Evolutionary conservation across 2,888 invertebrate genomes (phyloP).

Genomic region (Crossocerus cetratus): DNA sequence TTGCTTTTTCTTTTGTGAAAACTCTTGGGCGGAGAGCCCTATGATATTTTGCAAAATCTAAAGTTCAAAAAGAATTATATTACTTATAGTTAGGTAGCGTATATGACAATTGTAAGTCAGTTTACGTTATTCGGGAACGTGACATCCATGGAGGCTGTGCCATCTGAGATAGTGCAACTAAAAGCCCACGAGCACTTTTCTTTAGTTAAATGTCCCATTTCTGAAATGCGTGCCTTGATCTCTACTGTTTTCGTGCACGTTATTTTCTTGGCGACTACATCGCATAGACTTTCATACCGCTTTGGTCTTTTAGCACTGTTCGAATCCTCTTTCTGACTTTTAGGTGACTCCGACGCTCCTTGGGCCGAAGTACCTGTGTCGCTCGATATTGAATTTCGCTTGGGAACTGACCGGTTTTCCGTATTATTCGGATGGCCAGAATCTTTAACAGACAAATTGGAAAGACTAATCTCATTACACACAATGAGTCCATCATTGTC

Average conservation of each 20-base stretch:
- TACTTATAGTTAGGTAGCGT: background rate
- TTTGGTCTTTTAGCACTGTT: too few species aligned
- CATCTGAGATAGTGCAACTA: constrained; percentile 80
- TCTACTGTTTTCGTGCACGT: constrained; percentile 59
- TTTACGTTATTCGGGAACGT: constrained; percentile 80
- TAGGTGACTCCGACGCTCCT: too few species aligned
- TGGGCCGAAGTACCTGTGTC: too few species aligned
- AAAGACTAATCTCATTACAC: too few species aligned
- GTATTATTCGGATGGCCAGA: too few species aligned
- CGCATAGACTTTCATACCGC: background rate
- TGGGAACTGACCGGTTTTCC: too few species aligned
- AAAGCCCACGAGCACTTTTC: constrained; percentile 79
- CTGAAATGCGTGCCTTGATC: constrained; percentile 80
- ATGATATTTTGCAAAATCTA: constrained; percentile 68
- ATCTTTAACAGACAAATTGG: too few species aligned
- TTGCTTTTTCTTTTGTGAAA: constrained; percentile 65
- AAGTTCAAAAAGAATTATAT: constrained; percentile 20
- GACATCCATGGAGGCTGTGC: constrained; percentile 79
- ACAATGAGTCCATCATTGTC: too few species aligned
- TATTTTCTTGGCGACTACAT: background rate
- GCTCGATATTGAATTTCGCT: too few species aligned
- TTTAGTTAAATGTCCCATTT: constrained; percentile 79
- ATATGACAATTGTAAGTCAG: constrained; percentile 9
- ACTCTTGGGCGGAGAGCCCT: constrained; percentile 66
- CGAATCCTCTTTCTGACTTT: too few species aligned